Conservation (phyloP, 2,113 vertebrate species). For the Craseonycteris thonglongyai region DNA sequence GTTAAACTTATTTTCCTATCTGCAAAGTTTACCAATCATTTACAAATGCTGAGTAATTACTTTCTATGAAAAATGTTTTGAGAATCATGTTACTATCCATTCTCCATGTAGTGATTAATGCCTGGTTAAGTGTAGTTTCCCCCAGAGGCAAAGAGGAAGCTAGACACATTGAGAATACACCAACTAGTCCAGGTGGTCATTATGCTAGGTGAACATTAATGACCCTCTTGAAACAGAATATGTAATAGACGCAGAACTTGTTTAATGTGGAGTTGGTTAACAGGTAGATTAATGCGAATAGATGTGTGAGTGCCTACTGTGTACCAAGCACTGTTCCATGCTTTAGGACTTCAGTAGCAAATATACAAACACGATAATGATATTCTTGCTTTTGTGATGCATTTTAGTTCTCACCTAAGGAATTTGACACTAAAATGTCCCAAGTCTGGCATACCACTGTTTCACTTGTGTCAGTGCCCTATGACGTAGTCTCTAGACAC, state of each 20-base stretch:
- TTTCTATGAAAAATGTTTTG: slow-evolving; percentile 23
- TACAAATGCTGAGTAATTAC: background rate
- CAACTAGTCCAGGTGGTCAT: background rate
- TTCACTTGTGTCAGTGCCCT: background rate
- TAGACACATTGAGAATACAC: background rate
- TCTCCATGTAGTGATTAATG: background rate
- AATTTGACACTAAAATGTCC: background rate
- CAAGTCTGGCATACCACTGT: background rate
- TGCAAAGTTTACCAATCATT: slow-evolving; percentile 20
- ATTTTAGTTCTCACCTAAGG: background rate
- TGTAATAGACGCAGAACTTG: background rate
- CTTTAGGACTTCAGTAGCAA: background rate
- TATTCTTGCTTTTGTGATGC: background rate
- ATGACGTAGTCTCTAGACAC: background rate
- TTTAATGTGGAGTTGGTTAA: background rate
- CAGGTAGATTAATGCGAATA: background rate
- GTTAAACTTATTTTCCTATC: slow-evolving; percentile 8
- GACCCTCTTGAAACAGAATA: background rate
- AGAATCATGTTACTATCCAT: background rate
- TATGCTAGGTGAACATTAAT: background rate
- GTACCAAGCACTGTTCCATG: background rate
- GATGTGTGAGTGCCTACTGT: background rate
- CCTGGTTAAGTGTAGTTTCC: background rate
- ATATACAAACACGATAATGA: background rate
- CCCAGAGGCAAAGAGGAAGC: background rate